Percentiles rank a stretch among this genome's conserved stretches.
These are phyloP conservation scores for Oreotrochilus melanogaster DNA, from an alignment of 2,113 vertebrate species.

Conservation along the genomic window DNA sequence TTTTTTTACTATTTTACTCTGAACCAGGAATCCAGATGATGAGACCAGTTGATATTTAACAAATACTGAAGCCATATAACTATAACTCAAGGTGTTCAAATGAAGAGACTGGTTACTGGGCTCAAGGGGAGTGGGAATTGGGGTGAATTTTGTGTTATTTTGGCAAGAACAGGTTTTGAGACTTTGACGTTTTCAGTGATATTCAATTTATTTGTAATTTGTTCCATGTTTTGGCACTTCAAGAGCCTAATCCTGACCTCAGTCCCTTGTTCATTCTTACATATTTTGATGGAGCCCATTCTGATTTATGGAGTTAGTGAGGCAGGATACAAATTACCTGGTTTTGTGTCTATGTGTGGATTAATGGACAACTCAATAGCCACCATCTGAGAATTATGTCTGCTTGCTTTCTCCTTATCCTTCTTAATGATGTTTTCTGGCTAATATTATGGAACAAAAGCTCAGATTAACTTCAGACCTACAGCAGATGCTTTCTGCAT, in stretches of 20 bases:
- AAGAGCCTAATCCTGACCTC: not conserved
- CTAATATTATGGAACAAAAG: not conserved
- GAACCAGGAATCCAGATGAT: not conserved
- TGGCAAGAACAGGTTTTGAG: not conserved
- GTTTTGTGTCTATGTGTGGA: accelerated
- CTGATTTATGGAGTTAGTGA: not conserved
- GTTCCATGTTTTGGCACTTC: not conserved
- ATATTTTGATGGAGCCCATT: not conserved
- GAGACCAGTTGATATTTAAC: not conserved
- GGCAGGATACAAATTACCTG: not conserved
- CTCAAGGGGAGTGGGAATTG: not conserved
- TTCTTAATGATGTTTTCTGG: not conserved
- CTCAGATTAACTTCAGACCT: not conserved
- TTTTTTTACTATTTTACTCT: not conserved
- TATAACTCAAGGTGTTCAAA: not conserved
- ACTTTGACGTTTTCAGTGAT: not conserved
- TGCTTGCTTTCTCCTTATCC: not conserved
- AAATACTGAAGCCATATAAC: not conserved
- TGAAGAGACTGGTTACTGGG: not conserved
- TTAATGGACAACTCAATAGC: not conserved
- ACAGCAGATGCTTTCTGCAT: not conserved
- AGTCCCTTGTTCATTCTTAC: not conserved
- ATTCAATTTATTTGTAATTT: not conserved
- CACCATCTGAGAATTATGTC: not conserved
- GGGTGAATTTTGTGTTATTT: not conserved